Evolutionary conservation across 2,888 invertebrate genomes (phyloP).

Genomic region (Lobophora halterata): DNA sequence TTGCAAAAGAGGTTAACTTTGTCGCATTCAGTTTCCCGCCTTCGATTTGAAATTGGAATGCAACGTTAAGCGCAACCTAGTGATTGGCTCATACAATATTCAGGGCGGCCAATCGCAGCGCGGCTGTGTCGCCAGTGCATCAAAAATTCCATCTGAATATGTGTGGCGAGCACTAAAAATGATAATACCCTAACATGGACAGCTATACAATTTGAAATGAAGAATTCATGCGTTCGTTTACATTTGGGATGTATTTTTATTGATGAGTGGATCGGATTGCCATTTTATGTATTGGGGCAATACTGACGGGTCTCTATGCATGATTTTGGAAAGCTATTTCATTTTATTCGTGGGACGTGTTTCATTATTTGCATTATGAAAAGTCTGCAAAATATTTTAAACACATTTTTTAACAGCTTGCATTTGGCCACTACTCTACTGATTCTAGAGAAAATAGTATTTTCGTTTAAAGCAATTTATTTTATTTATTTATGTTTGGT

Average conservation of each 20-base stretch:
- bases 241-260: slow-evolving; percentile 74
- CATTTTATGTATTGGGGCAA: slow-evolving; percentile 65
- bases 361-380: slow-evolving; percentile 19
- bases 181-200: slow-evolving; percentile 79
- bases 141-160: slow-evolving; percentile 82
- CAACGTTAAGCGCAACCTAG: slow-evolving; percentile 73
- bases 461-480: too few species aligned
- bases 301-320: slow-evolving; percentile 34
- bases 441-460: too few species aligned
- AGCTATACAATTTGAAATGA: slow-evolving; percentile 78
- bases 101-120: slow-evolving; percentile 73
- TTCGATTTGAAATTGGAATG: slow-evolving; percentile 79
- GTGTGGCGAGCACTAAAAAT: slow-evolving; percentile 81
- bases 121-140: slow-evolving; percentile 80
- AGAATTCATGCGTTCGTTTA: slow-evolving; percentile 76
- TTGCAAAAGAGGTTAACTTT: slow-evolving; percentile 66
- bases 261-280: slow-evolving; percentile 64
- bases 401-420: too few species aligned
- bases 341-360: slow-evolving; percentile 22
- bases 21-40: slow-evolving; percentile 67
- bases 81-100: slow-evolving; percentile 81
- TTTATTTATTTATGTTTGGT: too few species aligned
- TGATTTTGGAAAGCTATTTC: slow-evolving; percentile 37
- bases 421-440: too few species aligned
- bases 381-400: slow-evolving; percentile 9